Evolutionary conservation across 2,113 vertebrate genomes (phyloP).

Genomic region (Clarias magur): DNA sequence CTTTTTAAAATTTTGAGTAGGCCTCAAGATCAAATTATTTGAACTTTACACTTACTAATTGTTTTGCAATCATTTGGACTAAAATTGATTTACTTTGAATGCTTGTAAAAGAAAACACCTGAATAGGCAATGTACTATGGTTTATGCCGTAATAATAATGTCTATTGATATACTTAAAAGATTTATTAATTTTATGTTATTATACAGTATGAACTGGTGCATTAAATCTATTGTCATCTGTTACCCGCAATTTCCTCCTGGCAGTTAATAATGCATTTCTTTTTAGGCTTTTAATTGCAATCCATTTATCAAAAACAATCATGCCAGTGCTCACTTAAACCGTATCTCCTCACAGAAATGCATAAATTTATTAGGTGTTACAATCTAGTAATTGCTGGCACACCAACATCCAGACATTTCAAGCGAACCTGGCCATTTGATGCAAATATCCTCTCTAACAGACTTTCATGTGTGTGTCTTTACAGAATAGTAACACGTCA

Average conservation of each 20-base stretch:
- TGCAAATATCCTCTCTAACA: neutral
- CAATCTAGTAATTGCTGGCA: neutral
- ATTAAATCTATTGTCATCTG: neutral
- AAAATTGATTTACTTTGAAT: neutral
- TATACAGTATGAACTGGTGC: neutral
- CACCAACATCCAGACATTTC: neutral
- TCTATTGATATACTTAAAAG: neutral
- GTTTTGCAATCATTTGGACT: neutral
- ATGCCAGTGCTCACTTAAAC: neutral
- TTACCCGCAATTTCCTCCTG: neutral
- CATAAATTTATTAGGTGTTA: neutral
- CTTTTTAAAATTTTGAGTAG: neutral
- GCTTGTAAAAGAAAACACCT: neutral
- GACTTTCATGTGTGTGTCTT: neutral
- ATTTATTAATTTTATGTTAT: neutral
- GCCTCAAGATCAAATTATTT: neutral
- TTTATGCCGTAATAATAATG: neutral
- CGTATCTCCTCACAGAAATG: neutral
- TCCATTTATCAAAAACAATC: neutral
- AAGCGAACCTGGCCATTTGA: neutral
- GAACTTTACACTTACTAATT: neutral
- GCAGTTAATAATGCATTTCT: no score
- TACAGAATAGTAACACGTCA: neutral
- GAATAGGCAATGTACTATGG: neutral
- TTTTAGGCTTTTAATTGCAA: neutral